phyloP scores from a whole-genome alignment of 2,113 vertebrate genomes.

The Aegypius monachus region DNA sequence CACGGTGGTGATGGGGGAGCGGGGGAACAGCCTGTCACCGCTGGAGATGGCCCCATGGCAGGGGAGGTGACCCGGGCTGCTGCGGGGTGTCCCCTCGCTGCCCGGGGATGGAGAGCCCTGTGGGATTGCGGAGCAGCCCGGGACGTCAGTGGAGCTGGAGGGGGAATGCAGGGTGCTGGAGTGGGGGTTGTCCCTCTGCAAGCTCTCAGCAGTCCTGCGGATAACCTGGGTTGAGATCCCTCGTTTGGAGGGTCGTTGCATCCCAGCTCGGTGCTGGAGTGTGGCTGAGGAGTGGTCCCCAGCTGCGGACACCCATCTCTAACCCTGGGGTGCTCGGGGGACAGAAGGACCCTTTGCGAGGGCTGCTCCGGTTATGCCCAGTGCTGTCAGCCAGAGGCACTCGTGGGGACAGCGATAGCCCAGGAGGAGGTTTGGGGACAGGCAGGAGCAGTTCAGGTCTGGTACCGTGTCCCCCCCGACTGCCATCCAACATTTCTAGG shows the following conservation, averaged over 20 bases:
- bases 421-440: neutral
- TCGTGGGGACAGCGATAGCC: neutral
- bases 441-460: neutral
- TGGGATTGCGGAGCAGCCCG: neutral
- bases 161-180: neutral
- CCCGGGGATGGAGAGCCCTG: neutral
- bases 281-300: neutral
- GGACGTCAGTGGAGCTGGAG: neutral
- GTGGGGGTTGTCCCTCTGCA: neutral
- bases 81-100: neutral
- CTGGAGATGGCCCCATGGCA: neutral
- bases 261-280: neutral
- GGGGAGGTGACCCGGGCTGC: neutral
- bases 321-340: neutral
- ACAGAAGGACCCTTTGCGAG: neutral
- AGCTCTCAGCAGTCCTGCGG: neutral
- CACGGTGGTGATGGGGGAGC: neutral
- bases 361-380: neutral
- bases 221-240: neutral
- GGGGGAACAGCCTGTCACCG: neutral
- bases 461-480: rapidly evolving
- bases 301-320: neutral
- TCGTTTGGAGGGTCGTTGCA: neutral
- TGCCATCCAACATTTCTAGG: neutral
- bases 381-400: neutral